Conservation (phyloP, 2,113 vertebrate genomes). For the Acanthochromis polyacanthus region DNA sequence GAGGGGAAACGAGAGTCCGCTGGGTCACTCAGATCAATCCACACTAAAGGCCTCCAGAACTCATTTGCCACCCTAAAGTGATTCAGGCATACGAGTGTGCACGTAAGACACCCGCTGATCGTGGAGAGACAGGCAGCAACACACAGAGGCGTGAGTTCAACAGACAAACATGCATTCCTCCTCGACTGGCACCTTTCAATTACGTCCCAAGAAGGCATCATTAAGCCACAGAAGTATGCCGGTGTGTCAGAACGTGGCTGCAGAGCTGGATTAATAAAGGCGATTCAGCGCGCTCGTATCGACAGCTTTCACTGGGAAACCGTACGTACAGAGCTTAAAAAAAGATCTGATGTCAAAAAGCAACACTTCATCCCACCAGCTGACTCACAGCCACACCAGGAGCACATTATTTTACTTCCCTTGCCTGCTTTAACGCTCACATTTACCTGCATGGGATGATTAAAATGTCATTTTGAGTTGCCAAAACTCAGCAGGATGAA, state of each 20-base stretch:
- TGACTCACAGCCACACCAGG: neutral
- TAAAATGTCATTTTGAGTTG: no score
- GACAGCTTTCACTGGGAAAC: neutral
- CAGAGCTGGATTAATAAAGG: slow-evolving; percentile 32
- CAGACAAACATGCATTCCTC: slow-evolving; percentile 53
- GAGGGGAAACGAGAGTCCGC: neutral
- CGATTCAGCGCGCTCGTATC: slow-evolving; percentile 3
- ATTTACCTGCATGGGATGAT: no score
- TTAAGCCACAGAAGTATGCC: slow-evolving; percentile 10
- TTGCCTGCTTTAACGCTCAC: no score
- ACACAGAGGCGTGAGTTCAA: slow-evolving; percentile 44
- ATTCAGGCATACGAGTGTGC: neutral
- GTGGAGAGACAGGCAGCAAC: slow-evolving; percentile 25
- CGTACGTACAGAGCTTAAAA: no score
- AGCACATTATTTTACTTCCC: no score
- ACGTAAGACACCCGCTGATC: slow-evolving; percentile 25
- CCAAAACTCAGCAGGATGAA: no score
- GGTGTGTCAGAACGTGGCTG: slow-evolving; percentile 21
- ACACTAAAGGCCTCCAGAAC: neutral
- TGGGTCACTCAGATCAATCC: neutral
- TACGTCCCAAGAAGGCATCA: slow-evolving; percentile 31
- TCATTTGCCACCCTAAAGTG: neutral
- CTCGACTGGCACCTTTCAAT: slow-evolving; percentile 49
- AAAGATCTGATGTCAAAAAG: neutral
- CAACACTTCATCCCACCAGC: neutral